Evolutionary conservation across 2,888 invertebrate species (phyloP).

Genomic region (Epistrophe eligans): DNA sequence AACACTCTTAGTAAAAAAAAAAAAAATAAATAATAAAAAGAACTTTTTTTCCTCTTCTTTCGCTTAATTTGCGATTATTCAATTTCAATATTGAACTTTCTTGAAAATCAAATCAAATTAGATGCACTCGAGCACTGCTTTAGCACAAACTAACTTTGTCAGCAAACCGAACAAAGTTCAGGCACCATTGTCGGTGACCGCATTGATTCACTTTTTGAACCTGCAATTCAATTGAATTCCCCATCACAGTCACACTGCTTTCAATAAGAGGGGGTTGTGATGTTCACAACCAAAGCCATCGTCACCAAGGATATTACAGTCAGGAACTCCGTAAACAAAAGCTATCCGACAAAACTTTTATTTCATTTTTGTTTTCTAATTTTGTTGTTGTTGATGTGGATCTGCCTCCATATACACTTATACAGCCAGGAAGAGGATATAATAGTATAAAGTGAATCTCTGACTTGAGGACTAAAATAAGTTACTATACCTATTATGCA

Average conservation of each 20-base stretch:
- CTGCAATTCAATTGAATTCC: constrained; percentile 39
- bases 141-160: constrained; percentile 40
- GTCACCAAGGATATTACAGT: constrained; percentile 20
- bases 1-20: not conserved
- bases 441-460: constrained; percentile 19
- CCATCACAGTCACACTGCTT: not conserved
- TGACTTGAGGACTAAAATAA: constrained; percentile 42
- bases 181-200: constrained; percentile 39
- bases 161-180: constrained; percentile 42
- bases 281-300: not conserved
- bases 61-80: constrained; percentile 33
- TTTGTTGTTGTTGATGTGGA: not conserved
- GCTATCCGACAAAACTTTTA: constrained; percentile 45
- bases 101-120: constrained; percentile 50
- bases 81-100: constrained; percentile 47
- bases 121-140: constrained; percentile 30
- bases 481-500: constrained; percentile 35
- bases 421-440: not conserved
- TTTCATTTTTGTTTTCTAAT: constrained; percentile 9
- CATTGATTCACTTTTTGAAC: constrained; percentile 31
- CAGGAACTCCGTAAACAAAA: constrained; percentile 49
- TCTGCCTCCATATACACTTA: no score
- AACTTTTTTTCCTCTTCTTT: constrained; percentile 9
- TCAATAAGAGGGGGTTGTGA: not conserved
- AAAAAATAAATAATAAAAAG: no score